These are phyloP conservation scores for Streblospio benedicti DNA, from an alignment of 1,140 invertebrate genomes.

Conservation along the genomic window DNA sequence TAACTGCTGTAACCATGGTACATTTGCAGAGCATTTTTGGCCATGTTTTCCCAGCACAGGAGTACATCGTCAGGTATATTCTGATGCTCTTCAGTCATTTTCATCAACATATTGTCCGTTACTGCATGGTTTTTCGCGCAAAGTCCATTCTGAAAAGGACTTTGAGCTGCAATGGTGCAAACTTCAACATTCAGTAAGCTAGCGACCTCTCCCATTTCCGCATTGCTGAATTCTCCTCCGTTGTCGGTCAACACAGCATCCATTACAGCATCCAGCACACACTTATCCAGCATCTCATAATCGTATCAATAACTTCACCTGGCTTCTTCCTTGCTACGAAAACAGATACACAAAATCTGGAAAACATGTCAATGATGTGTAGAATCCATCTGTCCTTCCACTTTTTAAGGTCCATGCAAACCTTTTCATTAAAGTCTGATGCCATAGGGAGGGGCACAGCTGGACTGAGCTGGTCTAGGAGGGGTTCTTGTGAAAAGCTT, in stretches of 20 bases:
- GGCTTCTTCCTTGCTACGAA: background rate
- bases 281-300: too few relatives aligned
- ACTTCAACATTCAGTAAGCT: background rate
- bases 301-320: background rate
- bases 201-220: background rate
- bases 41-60: conserved; percentile 23
- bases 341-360: background rate
- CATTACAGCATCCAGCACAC: too few relatives aligned
- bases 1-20: conserved; percentile 24
- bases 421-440: background rate
- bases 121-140: background rate
- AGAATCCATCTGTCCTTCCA: background rate
- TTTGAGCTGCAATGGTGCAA: background rate
- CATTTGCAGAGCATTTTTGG: conserved; percentile 23
- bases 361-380: background rate
- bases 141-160: background rate
- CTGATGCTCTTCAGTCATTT: conserved; percentile 12
- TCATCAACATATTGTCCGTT: conserved; percentile 4
- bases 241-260: background rate
- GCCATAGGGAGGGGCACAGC: background rate
- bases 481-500: background rate
- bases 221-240: background rate
- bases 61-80: conserved; percentile 6
- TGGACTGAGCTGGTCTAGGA: background rate
- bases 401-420: background rate